Percentiles rank a stretch among this genome's conserved stretches.
phyloP scores from a whole-genome alignment of 1,140 invertebrate species.

The Trichoplusia ni region DNA sequence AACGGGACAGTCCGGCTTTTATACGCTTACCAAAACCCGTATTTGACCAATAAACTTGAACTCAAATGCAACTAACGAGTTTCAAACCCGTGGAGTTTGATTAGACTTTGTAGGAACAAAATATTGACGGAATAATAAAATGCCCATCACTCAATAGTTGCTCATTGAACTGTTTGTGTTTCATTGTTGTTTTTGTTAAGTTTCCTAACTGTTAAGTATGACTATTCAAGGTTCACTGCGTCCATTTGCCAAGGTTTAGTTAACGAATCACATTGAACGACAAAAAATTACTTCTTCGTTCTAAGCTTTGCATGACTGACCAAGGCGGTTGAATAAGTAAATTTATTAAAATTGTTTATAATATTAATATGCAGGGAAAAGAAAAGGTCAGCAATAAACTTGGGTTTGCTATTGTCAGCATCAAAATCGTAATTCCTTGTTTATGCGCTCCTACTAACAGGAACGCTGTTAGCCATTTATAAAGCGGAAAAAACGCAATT shows the following conservation, averaged over 20 bases:
- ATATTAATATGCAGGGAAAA: too few relatives aligned
- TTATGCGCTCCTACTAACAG: slow-evolving; percentile 34
- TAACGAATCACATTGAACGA: slow-evolving; percentile 47
- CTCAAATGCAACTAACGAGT: slow-evolving; percentile 1
- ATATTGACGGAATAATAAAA: neutral
- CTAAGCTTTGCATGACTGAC: slow-evolving; percentile 28
- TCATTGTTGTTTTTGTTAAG: slow-evolving; percentile 38
- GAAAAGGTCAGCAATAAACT: too few relatives aligned
- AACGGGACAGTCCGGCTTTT: slow-evolving; percentile 52
- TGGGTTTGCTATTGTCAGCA: slow-evolving; percentile 18
- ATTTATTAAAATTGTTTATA: too few relatives aligned
- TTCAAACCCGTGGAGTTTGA: slow-evolving; percentile 1
- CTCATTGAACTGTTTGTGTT: slow-evolving; percentile 24
- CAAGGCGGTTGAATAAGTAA: slow-evolving; percentile 25
- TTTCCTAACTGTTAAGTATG: slow-evolving; percentile 40
- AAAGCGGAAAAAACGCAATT: slow-evolving; percentile 46
- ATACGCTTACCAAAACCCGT: slow-evolving; percentile 42
- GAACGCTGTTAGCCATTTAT: slow-evolving; percentile 38
- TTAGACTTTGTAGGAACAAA: neutral
- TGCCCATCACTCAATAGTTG: neutral
- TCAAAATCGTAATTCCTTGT: slow-evolving; percentile 29
- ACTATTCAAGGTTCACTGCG: slow-evolving; percentile 52
- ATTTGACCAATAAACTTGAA: slow-evolving; percentile 38
- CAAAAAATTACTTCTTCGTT: slow-evolving; percentile 42
- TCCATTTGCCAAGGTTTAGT: slow-evolving; percentile 51